These are phyloP conservation scores for Muschampia staudingeri DNA, from an alignment of 2,888 invertebrate genomes.

Conservation along the genomic window DNA sequence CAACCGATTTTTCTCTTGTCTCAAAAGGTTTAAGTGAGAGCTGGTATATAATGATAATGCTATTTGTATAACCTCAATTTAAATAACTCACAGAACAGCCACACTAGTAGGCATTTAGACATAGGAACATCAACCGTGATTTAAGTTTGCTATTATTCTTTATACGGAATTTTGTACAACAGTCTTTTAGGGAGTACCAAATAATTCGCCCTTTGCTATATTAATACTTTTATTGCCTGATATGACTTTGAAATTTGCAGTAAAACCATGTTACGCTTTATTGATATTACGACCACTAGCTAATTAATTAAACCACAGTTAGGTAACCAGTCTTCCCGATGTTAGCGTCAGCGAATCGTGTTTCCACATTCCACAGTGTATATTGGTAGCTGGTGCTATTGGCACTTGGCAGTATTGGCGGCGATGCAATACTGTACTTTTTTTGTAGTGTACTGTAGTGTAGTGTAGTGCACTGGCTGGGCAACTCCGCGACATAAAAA, in stretches of 20 bases:
- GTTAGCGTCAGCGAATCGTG: background rate
- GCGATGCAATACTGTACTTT: background rate
- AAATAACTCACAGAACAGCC: too few species aligned
- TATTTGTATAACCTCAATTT: too few species aligned
- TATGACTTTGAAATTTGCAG: background rate
- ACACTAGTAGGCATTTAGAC: too few species aligned
- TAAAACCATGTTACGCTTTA: background rate
- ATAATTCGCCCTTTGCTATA: too few species aligned
- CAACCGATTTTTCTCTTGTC: too few species aligned
- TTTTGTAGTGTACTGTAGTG: conserved; percentile 9
- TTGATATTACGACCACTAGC: background rate
- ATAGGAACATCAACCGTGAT: too few species aligned
- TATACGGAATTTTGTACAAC: too few species aligned
- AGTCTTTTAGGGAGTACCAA: too few species aligned
- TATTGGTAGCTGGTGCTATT: background rate
- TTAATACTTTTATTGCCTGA: background rate
- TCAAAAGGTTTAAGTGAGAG: too few species aligned
- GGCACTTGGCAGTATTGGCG: background rate
- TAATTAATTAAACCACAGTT: background rate
- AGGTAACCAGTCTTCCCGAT: background rate
- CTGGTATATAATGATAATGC: too few species aligned
- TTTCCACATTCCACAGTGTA: background rate
- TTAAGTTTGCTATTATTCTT: too few species aligned
- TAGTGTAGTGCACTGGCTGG: conserved; percentile 29
- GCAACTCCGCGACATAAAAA: conserved; percentile 35